Conservation (phyloP, 2,888 invertebrate genomes). For the Ormyrus labotus region DNA sequence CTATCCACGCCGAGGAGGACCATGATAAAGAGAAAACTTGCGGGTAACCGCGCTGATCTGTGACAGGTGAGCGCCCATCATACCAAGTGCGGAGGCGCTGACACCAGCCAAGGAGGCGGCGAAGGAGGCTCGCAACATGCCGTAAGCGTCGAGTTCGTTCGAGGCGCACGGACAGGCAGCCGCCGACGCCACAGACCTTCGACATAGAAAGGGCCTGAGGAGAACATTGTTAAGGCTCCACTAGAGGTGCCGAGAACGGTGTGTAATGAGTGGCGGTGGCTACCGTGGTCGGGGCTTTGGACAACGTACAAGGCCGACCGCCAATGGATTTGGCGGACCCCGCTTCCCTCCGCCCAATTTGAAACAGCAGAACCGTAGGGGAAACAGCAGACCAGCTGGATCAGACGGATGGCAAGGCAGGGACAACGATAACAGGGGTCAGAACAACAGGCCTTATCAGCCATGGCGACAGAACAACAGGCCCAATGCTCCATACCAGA, state of each 20-base stretch:
- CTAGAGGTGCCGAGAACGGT: constrained; percentile 15
- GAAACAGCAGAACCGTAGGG: constrained; percentile 54
- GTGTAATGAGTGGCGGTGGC: constrained; percentile 61
- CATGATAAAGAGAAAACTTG: constrained; percentile 20
- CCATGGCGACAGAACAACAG: constrained; percentile 41
- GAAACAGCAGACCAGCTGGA: constrained; percentile 17
- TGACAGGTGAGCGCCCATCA: constrained; percentile 42
- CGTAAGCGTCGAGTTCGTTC: constrained; percentile 39
- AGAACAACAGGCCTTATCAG: constrained; percentile 27
- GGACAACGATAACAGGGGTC: constrained; percentile 21
- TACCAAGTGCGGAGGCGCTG: background rate
- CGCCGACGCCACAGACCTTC: constrained; percentile 15
- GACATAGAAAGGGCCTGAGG: background rate
- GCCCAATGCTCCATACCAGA: constrained; percentile 29
- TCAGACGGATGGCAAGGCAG: constrained; percentile 42
- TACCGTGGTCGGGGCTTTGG: constrained; percentile 69
- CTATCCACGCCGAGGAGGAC: background rate
- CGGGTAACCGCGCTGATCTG: constrained; percentile 24
- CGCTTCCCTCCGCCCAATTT: constrained; percentile 55
- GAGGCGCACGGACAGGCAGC: constrained; percentile 37
- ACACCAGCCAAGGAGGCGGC: background rate
- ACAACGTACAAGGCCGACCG: constrained; percentile 62
- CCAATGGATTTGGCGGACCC: constrained; percentile 53
- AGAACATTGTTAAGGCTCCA: constrained; percentile 19
- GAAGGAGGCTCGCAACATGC: constrained; percentile 42